phyloP scores from a whole-genome alignment of 1,140 invertebrate species.

The Sminthurides bifidus region DNA sequence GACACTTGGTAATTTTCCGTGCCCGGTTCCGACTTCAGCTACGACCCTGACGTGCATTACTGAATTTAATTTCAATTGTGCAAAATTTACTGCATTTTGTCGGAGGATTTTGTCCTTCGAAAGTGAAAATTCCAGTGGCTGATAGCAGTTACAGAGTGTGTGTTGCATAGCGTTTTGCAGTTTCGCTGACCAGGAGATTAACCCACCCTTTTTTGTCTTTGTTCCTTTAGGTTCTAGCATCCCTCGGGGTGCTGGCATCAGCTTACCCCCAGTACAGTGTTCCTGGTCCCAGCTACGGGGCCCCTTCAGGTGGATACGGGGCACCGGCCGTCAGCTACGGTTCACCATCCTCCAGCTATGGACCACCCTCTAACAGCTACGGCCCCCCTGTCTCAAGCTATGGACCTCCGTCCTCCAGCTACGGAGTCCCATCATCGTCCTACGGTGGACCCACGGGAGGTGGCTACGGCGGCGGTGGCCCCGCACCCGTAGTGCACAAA shows the following conservation, averaged over 20 bases:
- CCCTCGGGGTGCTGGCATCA: slow-evolving; percentile 37
- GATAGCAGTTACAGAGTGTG: too few species aligned
- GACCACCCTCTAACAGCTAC: neutral
- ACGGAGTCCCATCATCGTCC: neutral
- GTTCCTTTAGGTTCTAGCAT: slow-evolving; percentile 41
- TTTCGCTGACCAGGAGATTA: too few species aligned
- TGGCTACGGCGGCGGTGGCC: neutral
- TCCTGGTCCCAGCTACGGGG: neutral
- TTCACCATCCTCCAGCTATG: neutral
- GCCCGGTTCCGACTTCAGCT: too few species aligned
- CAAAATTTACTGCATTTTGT: too few species aligned
- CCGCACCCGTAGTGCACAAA: slow-evolving; percentile 59
- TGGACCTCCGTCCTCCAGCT: slow-evolving; percentile 6
- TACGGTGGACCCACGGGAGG: slow-evolving; percentile 5
- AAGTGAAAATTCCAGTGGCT: too few species aligned
- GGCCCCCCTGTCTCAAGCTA: neutral
- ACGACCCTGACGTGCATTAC: too few species aligned
- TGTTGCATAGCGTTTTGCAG: too few species aligned
- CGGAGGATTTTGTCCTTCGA: too few species aligned
- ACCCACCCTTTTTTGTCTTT: slow-evolving; percentile 10
- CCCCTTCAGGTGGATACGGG: neutral
- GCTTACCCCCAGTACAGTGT: slow-evolving; percentile 24
- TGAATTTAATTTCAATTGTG: too few species aligned
- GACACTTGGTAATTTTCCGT: too few species aligned
- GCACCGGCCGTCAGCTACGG: neutral